Conservation (phyloP, 2,888 invertebrate genomes). For the Pristionchus maxplancki region DNA sequence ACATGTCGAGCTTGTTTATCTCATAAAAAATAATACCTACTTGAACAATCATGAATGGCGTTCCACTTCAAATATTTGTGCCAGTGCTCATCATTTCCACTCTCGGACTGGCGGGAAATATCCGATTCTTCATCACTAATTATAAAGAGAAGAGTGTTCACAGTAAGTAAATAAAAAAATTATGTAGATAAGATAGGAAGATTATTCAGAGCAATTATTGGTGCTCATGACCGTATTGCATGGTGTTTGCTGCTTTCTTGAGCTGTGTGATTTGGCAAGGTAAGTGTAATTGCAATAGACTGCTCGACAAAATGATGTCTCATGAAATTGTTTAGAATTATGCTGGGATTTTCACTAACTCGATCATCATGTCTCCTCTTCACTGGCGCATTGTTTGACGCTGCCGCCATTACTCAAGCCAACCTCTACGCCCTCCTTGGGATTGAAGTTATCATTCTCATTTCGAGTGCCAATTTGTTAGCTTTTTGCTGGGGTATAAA, state of each 20-base stretch:
- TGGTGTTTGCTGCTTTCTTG: not conserved
- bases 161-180: not conserved
- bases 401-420: not conserved
- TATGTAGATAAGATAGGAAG: not conserved
- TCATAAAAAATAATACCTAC: no score
- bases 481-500: no score
- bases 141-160: not conserved
- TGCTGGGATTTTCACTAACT: no score
- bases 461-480: not conserved
- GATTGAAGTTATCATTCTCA: not conserved
- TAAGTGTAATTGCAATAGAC: not conserved
- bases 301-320: no score
- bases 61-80: no score
- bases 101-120: not conserved
- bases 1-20: no score
- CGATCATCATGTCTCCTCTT: no score
- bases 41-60: no score
- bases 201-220: not conserved
- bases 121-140: not conserved
- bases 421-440: not conserved
- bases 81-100: not conserved
- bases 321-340: no score
- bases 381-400: no score
- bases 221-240: conserved; percentile 12
- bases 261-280: not conserved